These are phyloP conservation scores for Brachionus rotundiformis DNA, from an alignment of 1,140 invertebrate genomes.

Conservation along the genomic window DNA sequence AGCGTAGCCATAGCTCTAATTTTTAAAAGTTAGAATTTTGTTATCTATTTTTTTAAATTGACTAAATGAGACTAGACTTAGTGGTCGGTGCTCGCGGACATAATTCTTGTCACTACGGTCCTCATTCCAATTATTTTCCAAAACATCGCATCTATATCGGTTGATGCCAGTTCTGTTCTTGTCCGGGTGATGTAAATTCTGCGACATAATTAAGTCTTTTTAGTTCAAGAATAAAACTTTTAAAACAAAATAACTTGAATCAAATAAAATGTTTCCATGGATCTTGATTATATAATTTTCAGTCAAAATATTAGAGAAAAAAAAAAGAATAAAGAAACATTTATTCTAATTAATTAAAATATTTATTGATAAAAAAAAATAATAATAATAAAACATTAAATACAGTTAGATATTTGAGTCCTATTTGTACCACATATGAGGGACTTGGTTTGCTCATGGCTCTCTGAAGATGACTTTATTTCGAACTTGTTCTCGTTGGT, in stretches of 20 bases:
- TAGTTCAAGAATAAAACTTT: not conserved
- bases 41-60: not conserved
- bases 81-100: not conserved
- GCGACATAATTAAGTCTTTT: slow-evolving; percentile 15
- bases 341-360: not conserved
- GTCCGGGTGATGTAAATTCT: slow-evolving; percentile 30
- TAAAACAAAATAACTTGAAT: slow-evolving; percentile 1
- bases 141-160: not conserved
- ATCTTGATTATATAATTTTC: slow-evolving; percentile 11
- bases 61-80: not conserved
- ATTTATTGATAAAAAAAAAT: not conserved
- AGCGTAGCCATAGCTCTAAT: not conserved
- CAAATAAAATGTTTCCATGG: slow-evolving; percentile 16
- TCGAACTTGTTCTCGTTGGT: not conserved
- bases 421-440: slow-evolving; percentile 10
- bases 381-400: not conserved
- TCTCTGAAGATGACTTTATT: slow-evolving; percentile 38
- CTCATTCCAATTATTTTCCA: slow-evolving; percentile 32
- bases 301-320: not conserved
- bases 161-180: slow-evolving; percentile 28
- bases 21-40: not conserved
- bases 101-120: not conserved
- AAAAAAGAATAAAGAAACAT: not conserved
- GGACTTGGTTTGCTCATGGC: slow-evolving; percentile 11
- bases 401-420: slow-evolving; percentile 20